Percentiles rank a stretch among this genome's conserved stretches.
phyloP scores from a whole-genome alignment of 2,888 invertebrate species.

The Pecten maximus region DNA sequence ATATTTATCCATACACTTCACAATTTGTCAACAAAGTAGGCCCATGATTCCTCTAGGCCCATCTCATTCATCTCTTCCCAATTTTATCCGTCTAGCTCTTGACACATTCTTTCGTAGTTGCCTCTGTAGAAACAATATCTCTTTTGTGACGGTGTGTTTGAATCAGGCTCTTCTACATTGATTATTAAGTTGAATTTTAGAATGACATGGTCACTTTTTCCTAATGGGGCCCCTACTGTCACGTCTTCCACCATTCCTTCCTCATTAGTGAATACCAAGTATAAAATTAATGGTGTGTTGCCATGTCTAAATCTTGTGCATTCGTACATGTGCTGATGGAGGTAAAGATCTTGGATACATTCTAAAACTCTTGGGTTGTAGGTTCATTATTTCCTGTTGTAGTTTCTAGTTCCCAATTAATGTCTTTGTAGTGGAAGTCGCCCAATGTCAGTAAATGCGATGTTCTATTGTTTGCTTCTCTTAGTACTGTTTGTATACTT shows the following conservation, averaged over 20 bases:
- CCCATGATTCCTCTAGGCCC: background rate
- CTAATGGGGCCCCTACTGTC: background rate
- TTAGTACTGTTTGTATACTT: background rate
- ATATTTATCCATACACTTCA: background rate
- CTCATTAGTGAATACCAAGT: constrained; percentile 34
- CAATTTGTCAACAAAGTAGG: constrained; percentile 14
- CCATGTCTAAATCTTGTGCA: background rate
- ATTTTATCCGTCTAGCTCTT: background rate
- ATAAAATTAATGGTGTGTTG: background rate
- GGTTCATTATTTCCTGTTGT: background rate
- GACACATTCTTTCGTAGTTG: background rate
- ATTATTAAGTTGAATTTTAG: background rate
- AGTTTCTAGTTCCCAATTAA: background rate
- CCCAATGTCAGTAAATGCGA: background rate
- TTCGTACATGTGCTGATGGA: constrained; percentile 11
- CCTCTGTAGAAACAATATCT: too few relatives aligned
- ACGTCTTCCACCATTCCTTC: constrained; percentile 6
- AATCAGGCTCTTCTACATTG: too few relatives aligned
- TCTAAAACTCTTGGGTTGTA: background rate
- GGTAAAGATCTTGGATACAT: background rate
- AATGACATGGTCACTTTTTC: constrained; percentile 33
- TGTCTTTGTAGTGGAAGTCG: background rate
- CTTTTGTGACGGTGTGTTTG: too few relatives aligned
- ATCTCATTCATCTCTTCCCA: background rate
- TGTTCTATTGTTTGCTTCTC: background rate